phyloP scores from a whole-genome alignment of 2,888 invertebrate species.

The Brachyopa scutellaris region DNA sequence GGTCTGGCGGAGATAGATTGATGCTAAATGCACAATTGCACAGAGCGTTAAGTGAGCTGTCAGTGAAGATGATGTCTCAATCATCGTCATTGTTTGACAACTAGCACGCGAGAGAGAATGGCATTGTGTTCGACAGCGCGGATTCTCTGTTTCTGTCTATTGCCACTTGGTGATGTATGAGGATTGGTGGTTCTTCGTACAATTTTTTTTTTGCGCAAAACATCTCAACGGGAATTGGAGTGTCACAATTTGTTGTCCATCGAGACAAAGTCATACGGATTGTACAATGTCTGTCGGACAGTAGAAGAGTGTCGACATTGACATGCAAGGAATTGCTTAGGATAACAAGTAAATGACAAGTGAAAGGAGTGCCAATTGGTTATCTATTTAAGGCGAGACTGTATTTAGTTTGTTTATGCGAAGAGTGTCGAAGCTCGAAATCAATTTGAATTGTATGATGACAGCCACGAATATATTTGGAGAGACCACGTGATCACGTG shows the following conservation, averaged over 20 bases:
- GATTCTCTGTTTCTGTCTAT: background rate
- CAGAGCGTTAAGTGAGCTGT: conserved; percentile 64
- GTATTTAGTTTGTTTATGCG: background rate
- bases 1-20: conserved; percentile 37
- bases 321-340: conserved; percentile 30
- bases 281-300: background rate
- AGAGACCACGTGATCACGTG: no score
- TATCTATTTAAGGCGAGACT: background rate
- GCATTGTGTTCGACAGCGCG: conserved; percentile 32
- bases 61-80: conserved; percentile 69
- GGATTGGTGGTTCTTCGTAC: background rate
- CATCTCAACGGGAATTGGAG: conserved; percentile 44
- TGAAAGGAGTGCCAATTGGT: conserved; percentile 1
- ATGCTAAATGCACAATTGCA: conserved; percentile 55
- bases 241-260: conserved; percentile 67
- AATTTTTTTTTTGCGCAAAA: conserved; percentile 43
- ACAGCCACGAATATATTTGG: no score
- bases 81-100: conserved; percentile 70
- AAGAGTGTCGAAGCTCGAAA: background rate
- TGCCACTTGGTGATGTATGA: conserved; percentile 15
- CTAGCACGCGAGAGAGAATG: conserved; percentile 63
- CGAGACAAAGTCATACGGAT: conserved; percentile 43
- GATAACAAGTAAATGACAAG: conserved; percentile 25
- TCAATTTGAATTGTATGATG: background rate
- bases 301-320: conserved; percentile 33